These are phyloP conservation scores for Habropoda laboriosa DNA, from an alignment of 1,140 invertebrate species.

Conservation along the genomic window DNA sequence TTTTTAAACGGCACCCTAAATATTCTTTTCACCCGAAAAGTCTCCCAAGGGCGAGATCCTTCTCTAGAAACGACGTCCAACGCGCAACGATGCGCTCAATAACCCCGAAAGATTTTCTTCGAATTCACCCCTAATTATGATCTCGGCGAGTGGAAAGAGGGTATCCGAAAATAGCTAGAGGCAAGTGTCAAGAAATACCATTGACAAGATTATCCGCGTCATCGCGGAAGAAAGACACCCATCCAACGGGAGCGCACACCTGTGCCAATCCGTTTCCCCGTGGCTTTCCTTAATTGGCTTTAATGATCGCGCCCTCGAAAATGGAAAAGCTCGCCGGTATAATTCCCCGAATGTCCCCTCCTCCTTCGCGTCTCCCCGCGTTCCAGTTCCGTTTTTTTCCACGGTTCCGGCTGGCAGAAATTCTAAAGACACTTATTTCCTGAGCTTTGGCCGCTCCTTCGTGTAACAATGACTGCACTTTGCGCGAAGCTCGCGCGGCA, in stretches of 20 bases:
- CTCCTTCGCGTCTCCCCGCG: background rate
- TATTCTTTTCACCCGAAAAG: too few relatives aligned
- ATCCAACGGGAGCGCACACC: too few relatives aligned
- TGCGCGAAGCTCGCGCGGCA: slow-evolving; percentile 27
- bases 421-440: slow-evolving; percentile 60
- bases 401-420: slow-evolving; percentile 38
- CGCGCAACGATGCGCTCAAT: too few relatives aligned
- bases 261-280: background rate
- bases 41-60: too few relatives aligned
- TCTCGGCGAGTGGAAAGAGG: too few relatives aligned
- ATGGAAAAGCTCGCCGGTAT: slow-evolving; percentile 3
- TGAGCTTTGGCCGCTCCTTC: slow-evolving; percentile 53
- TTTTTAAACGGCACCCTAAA: too few relatives aligned
- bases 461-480: slow-evolving; percentile 57
- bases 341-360: slow-evolving; percentile 25
- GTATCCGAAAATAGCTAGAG: too few relatives aligned
- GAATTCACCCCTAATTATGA: too few relatives aligned
- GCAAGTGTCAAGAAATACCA: too few relatives aligned
- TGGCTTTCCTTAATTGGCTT: slow-evolving; percentile 18
- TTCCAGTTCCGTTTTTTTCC: slow-evolving; percentile 47
- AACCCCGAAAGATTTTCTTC: too few relatives aligned
- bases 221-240: background rate
- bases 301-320: slow-evolving; percentile 38
- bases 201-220: background rate
- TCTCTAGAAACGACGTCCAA: too few relatives aligned